Base-by-base conservation (phyloP, 1,140 invertebrate species). In the Xylocopa sonorina region DNA sequence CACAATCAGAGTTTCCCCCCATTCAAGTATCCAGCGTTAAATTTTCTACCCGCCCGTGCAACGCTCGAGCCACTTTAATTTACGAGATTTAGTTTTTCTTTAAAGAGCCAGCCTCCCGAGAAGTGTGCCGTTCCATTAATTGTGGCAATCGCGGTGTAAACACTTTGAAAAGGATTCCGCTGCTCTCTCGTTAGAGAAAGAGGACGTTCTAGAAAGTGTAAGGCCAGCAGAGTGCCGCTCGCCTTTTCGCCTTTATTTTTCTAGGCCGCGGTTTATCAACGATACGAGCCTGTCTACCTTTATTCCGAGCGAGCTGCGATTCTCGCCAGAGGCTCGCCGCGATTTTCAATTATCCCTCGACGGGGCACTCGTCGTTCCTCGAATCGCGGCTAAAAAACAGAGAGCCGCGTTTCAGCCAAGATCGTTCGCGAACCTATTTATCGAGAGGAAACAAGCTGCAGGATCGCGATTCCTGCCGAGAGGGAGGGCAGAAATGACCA, bases 61-160 rank as follows among this genome's bases (percentile, higher is more conserved):
- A 46, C 43, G 43, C 43, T 46, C 43, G 7, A 14, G 14, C 4
- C 14, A 46, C 27, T 32, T 21, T 18, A 32, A 57, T 57, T 32
- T 21, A 10, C 55, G 29, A 29, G 27, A 57, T 14, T 57, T 21
- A 18, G n/a, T 32, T 21, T 21, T 18, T 27, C 55, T 57, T 32
- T 16, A 29, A 29, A 55, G 27, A 55, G 27, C 53, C 10, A 29
- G 27, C 53, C 10, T 16, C 53, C 16, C 53, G 34, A 43, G 60
- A 63, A 63, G 24, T 63, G 12, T 63, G 60, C 24, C 38, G 60
- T 63, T 63, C 60, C 60, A 63, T 63, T 63, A 63, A 63, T 43
- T 27, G 38, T 27, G 41, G 41, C 16, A 64, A 64, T 64, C 21
- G 12, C 62, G 24, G 41, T 1, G 16, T 64, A 29, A 64, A 64